phyloP scores from a whole-genome alignment of 2,888 invertebrate species.

The Stratiomys singularior region DNA sequence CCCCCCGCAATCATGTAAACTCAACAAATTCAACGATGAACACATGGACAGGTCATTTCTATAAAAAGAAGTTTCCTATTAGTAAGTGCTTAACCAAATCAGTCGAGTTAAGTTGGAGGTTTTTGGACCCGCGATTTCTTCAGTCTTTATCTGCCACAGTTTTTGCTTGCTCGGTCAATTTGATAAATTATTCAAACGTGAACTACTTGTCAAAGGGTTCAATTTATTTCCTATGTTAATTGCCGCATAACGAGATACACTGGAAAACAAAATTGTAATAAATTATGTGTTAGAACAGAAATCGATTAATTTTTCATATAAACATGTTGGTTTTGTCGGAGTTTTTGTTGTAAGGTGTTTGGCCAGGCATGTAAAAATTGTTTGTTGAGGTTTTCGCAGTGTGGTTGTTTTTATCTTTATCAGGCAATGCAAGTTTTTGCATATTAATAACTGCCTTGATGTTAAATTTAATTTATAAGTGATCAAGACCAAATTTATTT shows the following conservation, averaged over 20 bases:
- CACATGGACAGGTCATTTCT: slow-evolving; percentile 10
- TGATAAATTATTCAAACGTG: slow-evolving; percentile 31
- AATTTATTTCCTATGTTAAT: slow-evolving; percentile 25
- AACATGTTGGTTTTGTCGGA: background rate
- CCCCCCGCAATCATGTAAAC: background rate
- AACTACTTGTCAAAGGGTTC: slow-evolving; percentile 33
- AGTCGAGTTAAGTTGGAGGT: background rate
- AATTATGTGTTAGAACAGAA: background rate
- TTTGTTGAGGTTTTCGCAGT: background rate
- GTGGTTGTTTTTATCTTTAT: too few species aligned
- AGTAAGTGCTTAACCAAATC: background rate
- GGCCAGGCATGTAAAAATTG: background rate
- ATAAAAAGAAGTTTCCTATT: slow-evolving; percentile 13
- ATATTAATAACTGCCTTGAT: background rate
- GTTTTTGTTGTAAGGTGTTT: background rate
- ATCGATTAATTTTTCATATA: slow-evolving; percentile 16
- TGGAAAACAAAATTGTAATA: background rate
- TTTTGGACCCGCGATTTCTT: background rate
- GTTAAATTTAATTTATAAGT: background rate
- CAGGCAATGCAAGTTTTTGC: background rate
- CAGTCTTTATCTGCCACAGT: background rate
- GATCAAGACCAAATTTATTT: background rate
- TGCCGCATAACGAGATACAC: background rate
- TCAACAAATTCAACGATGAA: background rate
- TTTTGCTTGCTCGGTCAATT: background rate